phyloP scores from a whole-genome alignment of 2,888 invertebrate species.

The Acleris laterana region DNA sequence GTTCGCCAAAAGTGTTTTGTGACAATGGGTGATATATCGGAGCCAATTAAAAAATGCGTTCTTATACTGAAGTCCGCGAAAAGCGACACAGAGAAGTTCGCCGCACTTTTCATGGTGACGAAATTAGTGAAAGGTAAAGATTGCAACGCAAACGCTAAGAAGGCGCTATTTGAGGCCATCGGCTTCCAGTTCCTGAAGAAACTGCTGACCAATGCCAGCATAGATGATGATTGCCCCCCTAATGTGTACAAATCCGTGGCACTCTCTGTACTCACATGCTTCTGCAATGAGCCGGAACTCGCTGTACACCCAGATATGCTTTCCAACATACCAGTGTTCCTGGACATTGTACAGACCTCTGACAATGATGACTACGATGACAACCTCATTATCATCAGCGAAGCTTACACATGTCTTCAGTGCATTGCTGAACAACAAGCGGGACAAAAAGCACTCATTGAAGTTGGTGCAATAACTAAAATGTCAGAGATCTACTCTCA shows the following conservation, averaged over 20 bases:
- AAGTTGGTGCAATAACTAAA: conserved; percentile 90
- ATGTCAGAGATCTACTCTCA: conserved; percentile 94
- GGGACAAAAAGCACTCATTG: conserved; percentile 91
- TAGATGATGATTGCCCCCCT: conserved; percentile 94
- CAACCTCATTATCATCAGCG: conserved; percentile 93
- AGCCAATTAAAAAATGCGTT: conserved; percentile 93
- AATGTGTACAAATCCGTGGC: conserved; percentile 96
- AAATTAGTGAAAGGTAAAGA: conserved; percentile 94
- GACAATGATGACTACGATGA: conserved; percentile 94
- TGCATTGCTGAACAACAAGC: conserved; percentile 91
- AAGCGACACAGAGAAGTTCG: conserved; percentile 95
- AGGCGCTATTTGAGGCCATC: conserved; percentile 93
- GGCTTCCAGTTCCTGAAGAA: conserved; percentile 94
- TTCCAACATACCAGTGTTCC: conserved; percentile 91
- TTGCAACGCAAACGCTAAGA: conserved; percentile 90
- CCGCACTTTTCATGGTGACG: conserved; percentile 95
- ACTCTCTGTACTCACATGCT: conserved; percentile 92
- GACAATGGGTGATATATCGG: conserved; percentile 87
- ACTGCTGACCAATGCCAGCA: conserved; percentile 89
- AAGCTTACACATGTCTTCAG: conserved; percentile 93
- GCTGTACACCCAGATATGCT: conserved; percentile 93
- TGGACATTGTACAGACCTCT: conserved; percentile 92
- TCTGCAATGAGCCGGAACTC: conserved; percentile 92
- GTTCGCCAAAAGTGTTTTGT: conserved; percentile 68
- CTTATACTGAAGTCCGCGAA: conserved; percentile 90